phyloP scores from a whole-genome alignment of 2,888 invertebrate species.

The Corbicula japonica region DNA sequence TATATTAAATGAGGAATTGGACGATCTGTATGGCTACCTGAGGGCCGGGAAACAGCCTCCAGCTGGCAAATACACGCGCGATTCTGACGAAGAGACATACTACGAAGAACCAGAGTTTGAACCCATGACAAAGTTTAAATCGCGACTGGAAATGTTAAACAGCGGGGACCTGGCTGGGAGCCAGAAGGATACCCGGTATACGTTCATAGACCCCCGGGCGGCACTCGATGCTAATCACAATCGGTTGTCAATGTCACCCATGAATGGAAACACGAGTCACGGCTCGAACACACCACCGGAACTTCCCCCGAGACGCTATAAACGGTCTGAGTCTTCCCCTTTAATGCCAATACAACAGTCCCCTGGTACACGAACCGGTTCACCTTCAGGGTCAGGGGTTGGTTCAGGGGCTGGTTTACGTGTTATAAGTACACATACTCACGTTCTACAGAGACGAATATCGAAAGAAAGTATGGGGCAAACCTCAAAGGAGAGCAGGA shows the following conservation, averaged over 20 bases:
- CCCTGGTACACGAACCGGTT: constrained; percentile 16
- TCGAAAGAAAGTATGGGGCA: constrained; percentile 57
- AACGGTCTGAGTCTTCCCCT: constrained; percentile 69
- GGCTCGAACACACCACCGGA: constrained; percentile 65
- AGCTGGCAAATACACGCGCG: constrained; percentile 80
- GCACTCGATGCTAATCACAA: constrained; percentile 54
- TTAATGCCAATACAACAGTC: constrained; percentile 38
- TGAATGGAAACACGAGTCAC: constrained; percentile 31
- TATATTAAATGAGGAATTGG: constrained; percentile 92
- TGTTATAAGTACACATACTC: constrained; percentile 18
- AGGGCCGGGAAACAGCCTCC: constrained; percentile 96
- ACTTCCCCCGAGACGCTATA: constrained; percentile 68
- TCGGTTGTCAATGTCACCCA: constrained; percentile 25
- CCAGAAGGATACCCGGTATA: constrained; percentile 71
- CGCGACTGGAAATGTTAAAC: constrained; percentile 75
- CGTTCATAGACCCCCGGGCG: constrained; percentile 71
- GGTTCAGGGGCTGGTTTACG: constrained; percentile 3
- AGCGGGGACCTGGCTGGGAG: constrained; percentile 71
- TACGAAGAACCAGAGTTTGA: constrained; percentile 85
- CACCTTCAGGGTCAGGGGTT: constrained; percentile 30
- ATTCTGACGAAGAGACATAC: constrained; percentile 84
- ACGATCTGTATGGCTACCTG: constrained; percentile 98
- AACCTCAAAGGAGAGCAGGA: constrained; percentile 60
- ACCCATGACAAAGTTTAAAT: constrained; percentile 80
- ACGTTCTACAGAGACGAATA: constrained; percentile 27